Percentiles rank a stretch among this genome's conserved stretches.
Evolutionary conservation across 2,888 invertebrate species (phyloP).

Genomic region (Limnephilus auricula): DNA sequence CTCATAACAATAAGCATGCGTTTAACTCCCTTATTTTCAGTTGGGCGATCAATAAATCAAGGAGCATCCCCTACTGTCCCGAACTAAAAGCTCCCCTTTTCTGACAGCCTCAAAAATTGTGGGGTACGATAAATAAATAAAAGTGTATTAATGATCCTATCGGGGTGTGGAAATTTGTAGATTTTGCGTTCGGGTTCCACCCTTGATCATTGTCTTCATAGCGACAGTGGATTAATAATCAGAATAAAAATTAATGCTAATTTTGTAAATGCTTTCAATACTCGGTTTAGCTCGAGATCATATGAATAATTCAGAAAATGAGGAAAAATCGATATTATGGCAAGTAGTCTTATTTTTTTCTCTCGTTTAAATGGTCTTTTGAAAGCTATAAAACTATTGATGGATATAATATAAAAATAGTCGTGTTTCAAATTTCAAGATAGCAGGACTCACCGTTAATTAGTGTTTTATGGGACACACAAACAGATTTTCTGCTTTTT

Average conservation of each 20-base stretch:
- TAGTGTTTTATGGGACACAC: no score
- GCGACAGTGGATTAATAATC: not conserved
- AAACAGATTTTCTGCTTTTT: no score
- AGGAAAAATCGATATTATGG: no score
- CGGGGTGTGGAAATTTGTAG: slow-evolving; percentile 26
- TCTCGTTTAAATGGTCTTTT: no score
- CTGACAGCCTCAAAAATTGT: slow-evolving; percentile 14
- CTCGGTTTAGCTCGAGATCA: no score
- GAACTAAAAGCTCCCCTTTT: slow-evolving; percentile 34
- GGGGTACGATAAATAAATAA: not conserved
- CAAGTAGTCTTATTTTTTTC: no score
- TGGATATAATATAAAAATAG: no score
- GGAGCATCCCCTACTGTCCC: slow-evolving; percentile 24
- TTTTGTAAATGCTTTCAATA: no score
- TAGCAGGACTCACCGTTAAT: no score
- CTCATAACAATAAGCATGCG: not conserved
- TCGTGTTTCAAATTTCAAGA: no score
- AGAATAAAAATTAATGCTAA: not conserved
- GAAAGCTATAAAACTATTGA: no score
- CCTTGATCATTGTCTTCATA: not conserved
- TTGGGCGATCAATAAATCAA: slow-evolving; percentile 36
- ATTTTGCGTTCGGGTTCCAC: not conserved
- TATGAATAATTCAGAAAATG: no score
- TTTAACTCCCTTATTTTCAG: slow-evolving; percentile 37
- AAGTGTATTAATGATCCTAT: slow-evolving; percentile 29